Evolutionary conservation across 2,888 invertebrate genomes (phyloP).

Genomic region (Drosophila infuscata): DNA sequence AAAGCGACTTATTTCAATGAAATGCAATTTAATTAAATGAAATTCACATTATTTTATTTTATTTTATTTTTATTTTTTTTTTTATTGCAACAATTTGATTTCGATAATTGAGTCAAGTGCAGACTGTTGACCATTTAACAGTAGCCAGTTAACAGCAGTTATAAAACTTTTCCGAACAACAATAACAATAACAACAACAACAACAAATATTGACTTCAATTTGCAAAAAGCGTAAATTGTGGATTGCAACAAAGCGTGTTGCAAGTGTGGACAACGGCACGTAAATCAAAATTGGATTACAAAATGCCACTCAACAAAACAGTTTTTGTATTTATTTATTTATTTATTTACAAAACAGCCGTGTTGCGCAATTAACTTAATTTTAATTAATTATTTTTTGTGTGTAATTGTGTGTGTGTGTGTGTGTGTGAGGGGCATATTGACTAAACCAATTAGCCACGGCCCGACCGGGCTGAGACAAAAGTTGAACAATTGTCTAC

Average conservation of each 20-base stretch:
- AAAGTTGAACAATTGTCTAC: conserved; percentile 34
- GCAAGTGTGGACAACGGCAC: not conserved
- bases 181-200: not conserved
- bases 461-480: conserved; percentile 16
- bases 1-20: conserved; percentile 38
- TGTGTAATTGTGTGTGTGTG: not conserved
- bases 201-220: conserved; percentile 28
- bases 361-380: not conserved
- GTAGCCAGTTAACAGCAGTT: conserved; percentile 18
- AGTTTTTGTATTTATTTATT: conserved; percentile 32
- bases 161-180: conserved; percentile 10
- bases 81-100: conserved; percentile 8
- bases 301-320: conserved; percentile 30
- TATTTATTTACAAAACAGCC: conserved; percentile 24
- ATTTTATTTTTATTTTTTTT: not conserved
- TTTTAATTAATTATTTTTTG: conserved; percentile 31
- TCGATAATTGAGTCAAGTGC: conserved; percentile 20
- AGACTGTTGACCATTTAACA: conserved; percentile 25
- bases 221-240: conserved; percentile 19
- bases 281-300: conserved; percentile 31
- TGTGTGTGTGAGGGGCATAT: not conserved
- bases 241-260: conserved; percentile 10
- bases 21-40: conserved; percentile 38
- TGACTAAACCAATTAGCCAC: conserved; percentile 39
- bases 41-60: not conserved